Percentiles rank a stretch among this genome's conserved stretches.
phyloP scores from a whole-genome alignment of 2,113 vertebrate species.

The Alethe diademata region DNA sequence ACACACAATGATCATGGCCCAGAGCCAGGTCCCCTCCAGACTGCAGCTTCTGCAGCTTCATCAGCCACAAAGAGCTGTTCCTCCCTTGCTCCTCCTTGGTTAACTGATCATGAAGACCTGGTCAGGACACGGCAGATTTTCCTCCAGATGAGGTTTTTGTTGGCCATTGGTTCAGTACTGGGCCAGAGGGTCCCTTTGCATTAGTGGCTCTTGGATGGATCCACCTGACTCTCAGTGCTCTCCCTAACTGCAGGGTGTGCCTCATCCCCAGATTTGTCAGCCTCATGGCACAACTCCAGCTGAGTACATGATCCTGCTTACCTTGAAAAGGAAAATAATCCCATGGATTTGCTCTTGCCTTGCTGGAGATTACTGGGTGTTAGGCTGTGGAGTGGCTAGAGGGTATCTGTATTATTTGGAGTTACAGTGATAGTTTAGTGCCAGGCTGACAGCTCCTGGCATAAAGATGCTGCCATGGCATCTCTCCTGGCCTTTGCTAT shows the following conservation, averaged over 20 bases:
- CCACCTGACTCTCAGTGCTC: background rate
- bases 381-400: background rate
- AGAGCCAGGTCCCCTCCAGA: background rate
- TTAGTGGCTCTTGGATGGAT: background rate
- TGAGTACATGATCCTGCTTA: background rate
- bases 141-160: background rate
- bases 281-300: background rate
- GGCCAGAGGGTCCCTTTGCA: background rate
- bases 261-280: background rate
- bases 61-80: background rate
- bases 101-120: background rate
- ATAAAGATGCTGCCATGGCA: background rate
- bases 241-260: background rate
- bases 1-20: accelerated
- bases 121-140: background rate
- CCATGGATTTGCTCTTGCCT: conserved; percentile 1
- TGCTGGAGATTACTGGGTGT: background rate
- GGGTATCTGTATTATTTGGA: background rate
- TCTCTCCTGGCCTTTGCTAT: background rate
- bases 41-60: background rate
- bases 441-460: background rate
- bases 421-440: background rate
- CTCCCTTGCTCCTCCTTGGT: background rate
- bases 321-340: conserved; percentile 34
- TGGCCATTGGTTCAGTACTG: accelerated